Base-by-base conservation (phyloP, 2,888 invertebrate genomes). In the Aquatica leii region DNA sequence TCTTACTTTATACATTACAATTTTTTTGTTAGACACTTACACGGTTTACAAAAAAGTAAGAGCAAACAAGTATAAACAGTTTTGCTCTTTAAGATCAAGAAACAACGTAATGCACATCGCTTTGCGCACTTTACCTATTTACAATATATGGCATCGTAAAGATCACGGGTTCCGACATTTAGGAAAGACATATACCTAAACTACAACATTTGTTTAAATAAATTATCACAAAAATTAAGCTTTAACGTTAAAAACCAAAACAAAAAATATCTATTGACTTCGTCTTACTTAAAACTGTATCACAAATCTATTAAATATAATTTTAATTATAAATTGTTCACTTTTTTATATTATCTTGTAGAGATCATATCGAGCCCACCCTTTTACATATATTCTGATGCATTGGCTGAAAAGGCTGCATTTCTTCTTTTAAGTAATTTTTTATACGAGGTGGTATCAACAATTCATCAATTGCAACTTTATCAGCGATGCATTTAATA, bases 361-460 rank as follows among this genome's bases (percentile, higher is more conserved):
- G 20, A 21, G 20, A 43, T 59, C 59, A 59, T 41, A 59, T 59
- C n/a, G 59, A 59, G 4, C 37, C 59, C 1, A 60, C 60, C 2
- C 54, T 24, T 49, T 60, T 60, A 24, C 35, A 40, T 24, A 54
- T 34, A 71, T 78, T 77, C 56, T 77, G 74, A 71, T 79, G 74
- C 40, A 80, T 74, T 3, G 76, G 76, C 63, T 76, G 76, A 69
- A 81, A 78, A 11, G 81, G 78, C 65, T 77, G 73, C 12, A 76
- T 67, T 5, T 83, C 85, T 74, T 88, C 87, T 18, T 81, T 78
- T 52, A 89, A 79, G 76, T 87, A 89, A 41, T 80, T 78, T 70
- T 84, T 84, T 58, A 90, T 85, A 48, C 83, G 80, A 15, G 83
- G 80, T 5, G 90, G 90, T 62, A 90, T 77, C 55, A 84, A 84